These are phyloP conservation scores for Murina feae DNA, from an alignment of 2,113 vertebrate genomes.

Conservation along the genomic window DNA sequence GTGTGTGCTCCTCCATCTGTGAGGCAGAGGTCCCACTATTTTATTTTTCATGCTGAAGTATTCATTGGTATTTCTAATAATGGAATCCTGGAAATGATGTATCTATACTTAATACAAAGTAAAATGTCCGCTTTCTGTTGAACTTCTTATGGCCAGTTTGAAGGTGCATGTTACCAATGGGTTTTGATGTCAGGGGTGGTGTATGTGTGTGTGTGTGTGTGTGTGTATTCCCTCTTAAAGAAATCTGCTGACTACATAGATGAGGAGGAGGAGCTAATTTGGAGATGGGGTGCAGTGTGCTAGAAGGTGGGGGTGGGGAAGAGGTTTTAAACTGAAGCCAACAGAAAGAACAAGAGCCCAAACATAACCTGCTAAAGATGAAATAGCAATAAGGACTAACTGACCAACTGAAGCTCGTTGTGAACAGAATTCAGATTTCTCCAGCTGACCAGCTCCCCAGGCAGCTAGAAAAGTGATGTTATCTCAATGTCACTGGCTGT, in stretches of 20 bases:
- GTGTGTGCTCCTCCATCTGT: neutral
- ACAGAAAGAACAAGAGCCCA: slow-evolving; percentile 49
- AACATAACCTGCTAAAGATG: slow-evolving; percentile 54
- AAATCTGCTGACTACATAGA: neutral
- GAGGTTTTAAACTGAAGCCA: neutral
- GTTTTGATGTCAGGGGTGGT: neutral
- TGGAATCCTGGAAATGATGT: neutral
- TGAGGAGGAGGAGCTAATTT: neutral
- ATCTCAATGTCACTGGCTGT: neutral
- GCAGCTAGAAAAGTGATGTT: slow-evolving; percentile 13
- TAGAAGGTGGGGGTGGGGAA: neutral
- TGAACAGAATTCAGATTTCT: slow-evolving; percentile 47
- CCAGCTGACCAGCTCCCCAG: neutral
- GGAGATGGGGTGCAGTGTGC: neutral
- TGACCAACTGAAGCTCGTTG: slow-evolving; percentile 2
- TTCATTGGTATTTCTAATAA: neutral
- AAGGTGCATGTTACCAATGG: neutral
- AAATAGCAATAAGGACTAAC: slow-evolving; percentile 15
- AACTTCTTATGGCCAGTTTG: neutral
- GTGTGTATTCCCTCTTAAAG: neutral
- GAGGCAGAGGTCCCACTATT: neutral
- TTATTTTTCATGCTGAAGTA: neutral
- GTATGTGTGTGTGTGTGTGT: neutral
- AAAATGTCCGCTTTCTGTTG: neutral
- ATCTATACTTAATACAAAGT: neutral